Conservation (phyloP, 1,140 invertebrate species). For the Euborellia annulipes region DNA sequence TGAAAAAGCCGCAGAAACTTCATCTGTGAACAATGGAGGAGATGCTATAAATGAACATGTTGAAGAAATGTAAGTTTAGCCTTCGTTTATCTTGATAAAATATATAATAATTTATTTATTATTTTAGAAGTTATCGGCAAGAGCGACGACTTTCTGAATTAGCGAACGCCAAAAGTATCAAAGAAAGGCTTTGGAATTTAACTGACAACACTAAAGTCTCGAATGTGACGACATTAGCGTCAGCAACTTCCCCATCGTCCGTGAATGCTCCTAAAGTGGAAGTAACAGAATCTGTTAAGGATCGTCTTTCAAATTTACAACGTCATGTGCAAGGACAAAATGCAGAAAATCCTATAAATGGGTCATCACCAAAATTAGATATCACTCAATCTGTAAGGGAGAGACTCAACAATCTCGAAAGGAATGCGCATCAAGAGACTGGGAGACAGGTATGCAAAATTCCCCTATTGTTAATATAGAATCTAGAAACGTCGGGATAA, state of each 20-base stretch:
- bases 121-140: not conserved
- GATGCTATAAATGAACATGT: not conserved
- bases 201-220: too few species aligned
- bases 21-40: slow-evolving; percentile 9
- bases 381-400: slow-evolving; percentile 40
- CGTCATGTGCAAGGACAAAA: slow-evolving; percentile 22
- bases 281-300: slow-evolving; percentile 37
- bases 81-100: too few species aligned
- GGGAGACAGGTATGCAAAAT: slow-evolving; percentile 18
- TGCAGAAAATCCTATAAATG: too few species aligned
- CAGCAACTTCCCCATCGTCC: too few species aligned
- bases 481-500: too few species aligned
- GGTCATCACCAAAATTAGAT: too few species aligned
- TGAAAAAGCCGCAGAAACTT: slow-evolving; percentile 31
- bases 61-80: too few species aligned
- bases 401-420: slow-evolving; percentile 42
- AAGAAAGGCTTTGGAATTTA: slow-evolving; percentile 47
- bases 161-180: slow-evolving; percentile 44
- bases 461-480: too few species aligned
- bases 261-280: too few species aligned
- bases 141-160: not conserved
- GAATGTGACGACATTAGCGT: too few species aligned
- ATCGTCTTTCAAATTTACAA: slow-evolving; percentile 43
- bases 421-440: slow-evolving; percentile 28
- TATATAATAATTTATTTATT: too few species aligned